Evolutionary conservation across 1,140 invertebrate species (phyloP).

Genomic region (Neuroterus valhalla): DNA sequence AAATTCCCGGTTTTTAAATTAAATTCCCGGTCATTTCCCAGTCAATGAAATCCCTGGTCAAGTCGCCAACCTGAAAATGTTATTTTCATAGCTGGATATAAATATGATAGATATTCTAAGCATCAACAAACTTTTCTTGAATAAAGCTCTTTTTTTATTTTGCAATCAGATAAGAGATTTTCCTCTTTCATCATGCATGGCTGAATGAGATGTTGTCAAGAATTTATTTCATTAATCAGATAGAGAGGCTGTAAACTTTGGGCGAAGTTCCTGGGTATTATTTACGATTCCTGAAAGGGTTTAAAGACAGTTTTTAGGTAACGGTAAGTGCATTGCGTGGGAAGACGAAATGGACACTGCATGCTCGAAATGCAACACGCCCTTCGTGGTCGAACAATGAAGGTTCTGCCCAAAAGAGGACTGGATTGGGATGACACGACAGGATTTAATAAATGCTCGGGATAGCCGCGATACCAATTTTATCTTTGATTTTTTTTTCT

Average conservation of each 20-base stretch:
- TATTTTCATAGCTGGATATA: too few species aligned
- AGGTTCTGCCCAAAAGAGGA: not conserved
- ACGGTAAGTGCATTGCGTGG: not conserved
- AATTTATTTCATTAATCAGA: not conserved
- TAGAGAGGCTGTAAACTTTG: not conserved
- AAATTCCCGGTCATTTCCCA: too few species aligned
- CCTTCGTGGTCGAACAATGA: slow-evolving; percentile 11
- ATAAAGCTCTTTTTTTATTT: too few species aligned
- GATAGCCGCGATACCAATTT: not conserved
- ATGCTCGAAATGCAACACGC: not conserved
- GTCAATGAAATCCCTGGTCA: too few species aligned
- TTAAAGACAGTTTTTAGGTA: slow-evolving; percentile 6
- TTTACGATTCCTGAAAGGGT: not conserved
- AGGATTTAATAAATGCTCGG: not conserved
- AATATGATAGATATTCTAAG: too few species aligned
- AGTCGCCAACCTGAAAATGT: too few species aligned
- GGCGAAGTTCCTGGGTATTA: not conserved
- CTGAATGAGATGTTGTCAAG: not conserved
- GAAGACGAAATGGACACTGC: not conserved
- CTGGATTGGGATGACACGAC: not conserved
- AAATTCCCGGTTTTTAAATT: too few species aligned
- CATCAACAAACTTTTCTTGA: too few species aligned
- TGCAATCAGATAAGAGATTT: too few species aligned
- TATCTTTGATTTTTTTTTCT: slow-evolving; percentile 7
- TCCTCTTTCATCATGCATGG: too few species aligned